phyloP scores from a whole-genome alignment of 1,140 invertebrate species.

The Ooceraea biroi region DNA sequence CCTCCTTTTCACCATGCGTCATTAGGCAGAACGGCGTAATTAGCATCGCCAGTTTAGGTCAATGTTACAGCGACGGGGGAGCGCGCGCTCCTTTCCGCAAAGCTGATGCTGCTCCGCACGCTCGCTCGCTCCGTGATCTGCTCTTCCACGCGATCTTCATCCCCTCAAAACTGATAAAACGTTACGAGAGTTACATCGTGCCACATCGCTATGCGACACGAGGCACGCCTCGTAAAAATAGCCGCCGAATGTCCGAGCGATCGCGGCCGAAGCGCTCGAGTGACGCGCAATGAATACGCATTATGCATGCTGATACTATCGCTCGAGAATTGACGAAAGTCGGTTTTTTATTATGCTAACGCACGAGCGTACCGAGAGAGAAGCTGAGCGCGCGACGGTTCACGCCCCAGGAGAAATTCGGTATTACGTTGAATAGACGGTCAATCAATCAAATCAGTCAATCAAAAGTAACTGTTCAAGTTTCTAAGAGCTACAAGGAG shows the following conservation, averaged over 20 bases:
- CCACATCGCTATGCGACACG: too few relatives aligned
- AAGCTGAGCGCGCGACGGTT: too few relatives aligned
- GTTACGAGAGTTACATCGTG: too few relatives aligned
- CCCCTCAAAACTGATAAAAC: too few relatives aligned
- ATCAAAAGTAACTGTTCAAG: background rate
- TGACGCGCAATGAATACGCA: background rate
- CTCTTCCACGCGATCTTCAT: too few relatives aligned
- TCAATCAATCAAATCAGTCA: slow-evolving; percentile 10
- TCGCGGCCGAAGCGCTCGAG: background rate
- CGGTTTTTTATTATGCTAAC: too few relatives aligned
- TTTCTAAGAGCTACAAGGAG: background rate
- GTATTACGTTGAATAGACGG: background rate
- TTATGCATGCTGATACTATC: background rate
- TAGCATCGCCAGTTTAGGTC: slow-evolving; percentile 60
- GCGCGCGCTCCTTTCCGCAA: slow-evolving; percentile 2
- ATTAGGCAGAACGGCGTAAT: slow-evolving; percentile 64
- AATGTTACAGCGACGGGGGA: slow-evolving; percentile 23
- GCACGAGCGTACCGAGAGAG: background rate
- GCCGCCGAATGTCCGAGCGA: background rate
- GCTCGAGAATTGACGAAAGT: background rate
- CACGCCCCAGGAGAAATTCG: too few relatives aligned
- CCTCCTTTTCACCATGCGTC: slow-evolving; percentile 51
- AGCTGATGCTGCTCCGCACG: too few relatives aligned
- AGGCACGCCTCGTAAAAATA: background rate
- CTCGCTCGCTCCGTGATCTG: background rate